Conservation (phyloP, 2,113 vertebrate species). For the Tachuris rubrigastra region DNA sequence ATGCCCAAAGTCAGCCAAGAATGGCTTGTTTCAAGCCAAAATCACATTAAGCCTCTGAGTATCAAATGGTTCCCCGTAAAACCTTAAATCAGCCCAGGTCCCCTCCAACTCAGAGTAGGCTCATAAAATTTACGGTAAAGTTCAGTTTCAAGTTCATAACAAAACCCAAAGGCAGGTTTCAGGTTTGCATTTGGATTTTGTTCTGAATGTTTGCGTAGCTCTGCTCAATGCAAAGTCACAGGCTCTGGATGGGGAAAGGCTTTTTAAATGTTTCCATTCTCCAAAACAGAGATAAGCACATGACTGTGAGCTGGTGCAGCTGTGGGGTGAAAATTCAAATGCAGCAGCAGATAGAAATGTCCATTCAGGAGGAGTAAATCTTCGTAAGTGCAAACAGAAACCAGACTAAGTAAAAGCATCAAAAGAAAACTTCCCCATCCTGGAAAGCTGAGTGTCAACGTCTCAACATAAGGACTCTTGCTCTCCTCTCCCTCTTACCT, state of each 20-base stretch:
- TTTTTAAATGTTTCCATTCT: neutral
- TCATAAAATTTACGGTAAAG: constrained; percentile 37
- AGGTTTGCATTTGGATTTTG: constrained; percentile 36
- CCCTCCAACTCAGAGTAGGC: constrained; percentile 13
- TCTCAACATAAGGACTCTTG: neutral
- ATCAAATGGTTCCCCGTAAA: constrained; percentile 55
- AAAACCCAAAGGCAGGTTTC: constrained; percentile 48
- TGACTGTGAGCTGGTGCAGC: neutral
- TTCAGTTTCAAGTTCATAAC: constrained; percentile 39
- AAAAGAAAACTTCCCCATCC: neutral
- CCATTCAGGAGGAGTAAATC: neutral
- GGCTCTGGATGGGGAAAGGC: neutral
- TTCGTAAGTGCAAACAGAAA: neutral
- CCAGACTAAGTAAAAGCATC: neutral
- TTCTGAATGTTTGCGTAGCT: constrained; percentile 2
- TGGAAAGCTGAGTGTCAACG: neutral
- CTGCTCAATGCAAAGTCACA: constrained; percentile 30
- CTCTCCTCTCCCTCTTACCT: neutral
- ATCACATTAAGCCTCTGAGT: constrained; percentile 29
- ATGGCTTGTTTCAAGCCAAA: constrained; percentile 40
- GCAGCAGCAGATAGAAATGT: neutral
- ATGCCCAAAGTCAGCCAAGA: neutral
- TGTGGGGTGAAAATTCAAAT: neutral
- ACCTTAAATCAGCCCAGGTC: constrained; percentile 38
- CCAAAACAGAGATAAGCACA: neutral